A percentile compares a stretch with the other conserved stretches of the same genome.
Evolutionary conservation across 2,113 vertebrate species (phyloP).

Genomic region (Rissa tridactyla): DNA sequence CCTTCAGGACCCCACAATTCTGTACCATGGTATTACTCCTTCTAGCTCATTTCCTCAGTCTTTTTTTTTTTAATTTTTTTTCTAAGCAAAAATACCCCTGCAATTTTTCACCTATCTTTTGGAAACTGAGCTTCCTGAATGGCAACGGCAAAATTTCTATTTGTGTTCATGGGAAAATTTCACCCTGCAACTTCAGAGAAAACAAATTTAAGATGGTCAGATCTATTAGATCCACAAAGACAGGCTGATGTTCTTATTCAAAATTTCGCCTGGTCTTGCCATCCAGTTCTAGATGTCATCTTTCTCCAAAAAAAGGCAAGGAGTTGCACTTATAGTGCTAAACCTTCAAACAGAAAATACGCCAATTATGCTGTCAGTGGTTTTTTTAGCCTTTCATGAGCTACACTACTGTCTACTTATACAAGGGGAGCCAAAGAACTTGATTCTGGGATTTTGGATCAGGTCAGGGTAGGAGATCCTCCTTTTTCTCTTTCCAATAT

Average conservation of each 20-base stretch:
- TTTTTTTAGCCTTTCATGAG: neutral
- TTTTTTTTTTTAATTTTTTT: no score
- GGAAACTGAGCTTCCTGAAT: neutral
- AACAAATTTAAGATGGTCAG: neutral
- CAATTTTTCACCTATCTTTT: neutral
- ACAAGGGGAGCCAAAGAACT: neutral
- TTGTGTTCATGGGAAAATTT: neutral
- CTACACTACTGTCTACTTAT: neutral
- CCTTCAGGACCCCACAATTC: neutral
- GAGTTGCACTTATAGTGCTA: neutral
- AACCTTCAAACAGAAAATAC: neutral
- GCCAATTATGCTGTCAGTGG: neutral
- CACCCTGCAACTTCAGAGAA: neutral
- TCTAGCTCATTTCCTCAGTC: neutral
- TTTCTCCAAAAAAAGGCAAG: neutral
- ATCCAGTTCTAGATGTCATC: neutral
- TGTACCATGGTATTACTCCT: neutral
- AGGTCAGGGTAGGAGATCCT: rapidly evolving
- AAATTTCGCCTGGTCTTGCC: neutral
- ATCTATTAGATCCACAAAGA: neutral
- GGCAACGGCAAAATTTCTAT: neutral
- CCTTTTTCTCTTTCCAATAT: neutral
- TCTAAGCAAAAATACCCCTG: neutral
- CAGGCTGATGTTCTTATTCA: neutral
- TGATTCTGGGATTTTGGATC: neutral